Base-by-base conservation (phyloP, 2,888 invertebrate species). In the Nomada flava region DNA sequence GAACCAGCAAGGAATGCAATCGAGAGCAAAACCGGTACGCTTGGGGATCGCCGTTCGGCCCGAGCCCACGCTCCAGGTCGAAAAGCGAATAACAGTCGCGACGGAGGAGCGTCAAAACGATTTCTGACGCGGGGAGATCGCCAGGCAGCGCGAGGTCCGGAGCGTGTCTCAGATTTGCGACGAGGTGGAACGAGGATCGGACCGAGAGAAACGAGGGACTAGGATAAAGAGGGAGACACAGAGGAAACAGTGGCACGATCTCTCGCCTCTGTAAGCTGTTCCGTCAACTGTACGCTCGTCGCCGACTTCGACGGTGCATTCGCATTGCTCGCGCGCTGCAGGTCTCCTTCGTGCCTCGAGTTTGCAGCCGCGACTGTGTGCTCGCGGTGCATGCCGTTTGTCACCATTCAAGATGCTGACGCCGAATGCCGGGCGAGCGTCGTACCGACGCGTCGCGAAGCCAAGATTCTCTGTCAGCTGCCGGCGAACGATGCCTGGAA, bases 281-380 rank as follows among this genome's bases (percentile, higher is more conserved):
- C 88, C 86, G 86, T 88, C 88, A 88, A 84, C 86, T 82, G 82
- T 86, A 79, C 74, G 81, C 69, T 73, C 77, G 75, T 79, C 81
- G 86, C 44, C 79, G 65, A 72, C 13, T 52, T 64, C 79, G 69
- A 60, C 78, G 69, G 84, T 77, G 79, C 81, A 84, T 85, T 84
- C 88, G 86, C 88, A 88, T 88, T 88, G 88, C 88, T 88, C 88
- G 83, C 88, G 85, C 82, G 88, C 75, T 86, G 86, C 85, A 85
- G 71, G 73, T 63, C 67, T 75, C 80, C 82, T 70, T 87, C 85
- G 79, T 82, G 79, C 79, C 85, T 73, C 72, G 76, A 78, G 80
- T 20, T 82, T 55, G 73, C 79, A 85, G 86, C 84, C 87, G 82
- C 73, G 80, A 70, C 78, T 84, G 83, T 88, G 88, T 85, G 88